phyloP scores from a whole-genome alignment of 2,113 vertebrate species.

The Thalassarche chlororhynchos region DNA sequence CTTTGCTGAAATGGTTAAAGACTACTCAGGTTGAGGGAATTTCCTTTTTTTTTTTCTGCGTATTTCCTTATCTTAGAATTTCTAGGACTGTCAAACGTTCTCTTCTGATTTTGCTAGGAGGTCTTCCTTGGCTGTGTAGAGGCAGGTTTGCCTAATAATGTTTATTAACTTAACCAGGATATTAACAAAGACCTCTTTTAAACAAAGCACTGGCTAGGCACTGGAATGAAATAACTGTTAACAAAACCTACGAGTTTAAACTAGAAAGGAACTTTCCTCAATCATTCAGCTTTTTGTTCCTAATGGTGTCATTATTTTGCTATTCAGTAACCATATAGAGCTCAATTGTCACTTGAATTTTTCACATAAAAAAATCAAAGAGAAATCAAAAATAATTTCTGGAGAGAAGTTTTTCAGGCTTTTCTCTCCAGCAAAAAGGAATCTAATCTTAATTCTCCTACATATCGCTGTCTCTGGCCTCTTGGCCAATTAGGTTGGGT shows the following conservation, averaged over 20 bases:
- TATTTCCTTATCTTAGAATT: neutral
- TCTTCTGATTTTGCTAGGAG: neutral
- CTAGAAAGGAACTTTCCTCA: neutral
- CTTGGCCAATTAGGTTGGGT: conserved; percentile 5
- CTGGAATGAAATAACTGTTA: conserved; percentile 40
- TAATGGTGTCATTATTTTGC: neutral
- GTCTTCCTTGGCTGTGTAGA: neutral
- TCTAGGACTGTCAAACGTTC: neutral
- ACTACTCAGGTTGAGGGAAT: neutral
- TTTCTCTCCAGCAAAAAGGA: neutral
- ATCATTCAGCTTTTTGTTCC: neutral
- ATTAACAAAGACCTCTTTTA: conserved; percentile 57
- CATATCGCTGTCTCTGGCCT: neutral
- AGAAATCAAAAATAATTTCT: neutral
- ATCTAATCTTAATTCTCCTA: neutral
- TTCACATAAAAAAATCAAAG: neutral
- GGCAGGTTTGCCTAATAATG: conserved; percentile 22
- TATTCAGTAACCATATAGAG: neutral
- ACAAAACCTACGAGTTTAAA: conserved; percentile 10
- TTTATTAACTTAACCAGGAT: conserved; percentile 57
- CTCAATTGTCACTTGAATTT: neutral
- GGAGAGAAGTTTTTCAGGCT: neutral
- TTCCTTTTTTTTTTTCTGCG: neutral
- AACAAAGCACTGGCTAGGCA: conserved; percentile 29
- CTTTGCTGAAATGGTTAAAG: conserved; percentile 2